Evolutionary conservation across 2,888 invertebrate genomes (phyloP).

Genomic region (Hermaeophaga mercurialis): DNA sequence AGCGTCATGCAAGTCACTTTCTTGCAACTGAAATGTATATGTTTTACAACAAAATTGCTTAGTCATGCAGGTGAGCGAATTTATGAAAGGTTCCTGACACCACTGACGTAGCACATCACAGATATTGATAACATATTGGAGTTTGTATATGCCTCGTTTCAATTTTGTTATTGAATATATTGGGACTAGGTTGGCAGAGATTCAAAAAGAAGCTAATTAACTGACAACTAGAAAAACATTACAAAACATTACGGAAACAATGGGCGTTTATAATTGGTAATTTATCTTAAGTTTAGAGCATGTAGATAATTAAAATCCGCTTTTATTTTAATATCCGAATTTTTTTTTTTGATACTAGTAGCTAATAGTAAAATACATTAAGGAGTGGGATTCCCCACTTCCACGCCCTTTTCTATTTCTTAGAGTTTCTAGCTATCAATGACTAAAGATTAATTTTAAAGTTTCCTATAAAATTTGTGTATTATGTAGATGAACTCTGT

Average conservation of each 20-base stretch:
- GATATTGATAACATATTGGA: slow-evolving; percentile 28
- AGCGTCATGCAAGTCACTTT: slow-evolving; percentile 44
- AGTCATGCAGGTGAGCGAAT: slow-evolving; percentile 35
- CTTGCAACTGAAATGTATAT: slow-evolving; percentile 41
- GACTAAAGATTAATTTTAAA: no score
- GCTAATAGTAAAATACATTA: no score
- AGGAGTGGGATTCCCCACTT: no score
- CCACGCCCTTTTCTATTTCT: no score
- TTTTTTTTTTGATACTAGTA: no score
- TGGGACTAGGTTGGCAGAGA: slow-evolving; percentile 9
- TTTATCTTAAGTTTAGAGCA: no score
- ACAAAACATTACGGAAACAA: slow-evolving; percentile 18
- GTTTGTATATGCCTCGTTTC: slow-evolving; percentile 19
- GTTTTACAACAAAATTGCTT: slow-evolving; percentile 27
- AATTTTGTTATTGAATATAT: slow-evolving; percentile 26
- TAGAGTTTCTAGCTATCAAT: no score
- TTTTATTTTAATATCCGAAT: no score
- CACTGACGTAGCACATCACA: slow-evolving; percentile 26
- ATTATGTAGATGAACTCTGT: no score
- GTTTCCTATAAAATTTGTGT: no score
- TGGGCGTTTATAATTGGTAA: no score
- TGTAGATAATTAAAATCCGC: no score
- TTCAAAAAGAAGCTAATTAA: slow-evolving; percentile 17
- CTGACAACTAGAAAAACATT: not conserved
- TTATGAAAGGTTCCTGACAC: slow-evolving; percentile 36